These are phyloP conservation scores for Heliopora coerulea DNA, from an alignment of 92 coral and sea anemone genomes.

Conservation along the genomic window DNA sequence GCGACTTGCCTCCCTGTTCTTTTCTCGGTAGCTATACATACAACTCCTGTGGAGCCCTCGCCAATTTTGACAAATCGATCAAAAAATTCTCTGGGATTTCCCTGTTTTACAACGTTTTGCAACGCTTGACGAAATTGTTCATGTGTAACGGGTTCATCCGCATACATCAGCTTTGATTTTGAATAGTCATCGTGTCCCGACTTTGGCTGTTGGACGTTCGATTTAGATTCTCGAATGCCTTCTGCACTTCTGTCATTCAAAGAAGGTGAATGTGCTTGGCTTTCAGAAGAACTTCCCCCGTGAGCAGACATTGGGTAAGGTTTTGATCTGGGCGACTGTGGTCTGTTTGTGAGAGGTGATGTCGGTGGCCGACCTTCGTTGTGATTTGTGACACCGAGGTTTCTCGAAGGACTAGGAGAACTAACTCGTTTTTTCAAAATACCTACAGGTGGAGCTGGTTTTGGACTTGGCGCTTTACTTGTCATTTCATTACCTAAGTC, in stretches of 20 bases:
- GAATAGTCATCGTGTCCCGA: slow-evolving; percentile 42
- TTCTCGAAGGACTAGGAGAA: not conserved
- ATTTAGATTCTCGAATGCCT: not conserved
- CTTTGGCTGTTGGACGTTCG: not conserved
- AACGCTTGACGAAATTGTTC: slow-evolving; percentile 90
- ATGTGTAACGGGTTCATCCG: slow-evolving; percentile 92
- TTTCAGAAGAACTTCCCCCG: not conserved
- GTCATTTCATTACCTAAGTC: not conserved
- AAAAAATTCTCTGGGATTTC: slow-evolving; percentile 72
- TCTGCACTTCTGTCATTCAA: not conserved
- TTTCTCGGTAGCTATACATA: slow-evolving; percentile 91
- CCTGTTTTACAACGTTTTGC: slow-evolving; percentile 80
- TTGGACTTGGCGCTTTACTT: not conserved
- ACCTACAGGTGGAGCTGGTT: slow-evolving; percentile 14
- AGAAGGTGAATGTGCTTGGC: not conserved
- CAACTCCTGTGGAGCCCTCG: slow-evolving; percentile 98
- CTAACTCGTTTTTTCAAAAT: slow-evolving; percentile 25
- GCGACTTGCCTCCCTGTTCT: slow-evolving; percentile 92
- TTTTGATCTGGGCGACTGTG: slow-evolving; percentile 17
- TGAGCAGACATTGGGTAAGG: not conserved
- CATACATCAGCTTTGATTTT: slow-evolving; percentile 86
- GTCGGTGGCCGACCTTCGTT: slow-evolving; percentile 13
- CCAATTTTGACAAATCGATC: slow-evolving; percentile 98
- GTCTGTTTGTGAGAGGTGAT: slow-evolving; percentile 19
- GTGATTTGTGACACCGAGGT: not conserved